Evolutionary conservation across 2,797 vertebrate species (phyloP).

Genomic region (Rachycentron canadum): DNA sequence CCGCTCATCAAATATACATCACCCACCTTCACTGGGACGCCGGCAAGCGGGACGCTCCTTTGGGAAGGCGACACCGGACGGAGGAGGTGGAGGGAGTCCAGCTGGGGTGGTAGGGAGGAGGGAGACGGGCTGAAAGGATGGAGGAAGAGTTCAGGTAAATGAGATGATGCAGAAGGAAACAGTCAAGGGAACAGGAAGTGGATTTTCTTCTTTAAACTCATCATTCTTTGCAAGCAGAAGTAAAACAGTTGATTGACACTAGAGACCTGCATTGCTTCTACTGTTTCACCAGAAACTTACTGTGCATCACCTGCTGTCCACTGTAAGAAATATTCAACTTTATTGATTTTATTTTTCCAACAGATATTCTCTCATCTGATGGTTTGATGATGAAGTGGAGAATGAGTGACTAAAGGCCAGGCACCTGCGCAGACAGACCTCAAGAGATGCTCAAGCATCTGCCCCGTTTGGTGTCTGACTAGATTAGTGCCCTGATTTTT

Average conservation of each 20-base stretch:
- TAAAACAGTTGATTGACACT: too few relatives aligned
- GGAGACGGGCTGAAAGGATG: background rate
- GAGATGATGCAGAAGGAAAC: background rate
- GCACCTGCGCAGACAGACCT: too few relatives aligned
- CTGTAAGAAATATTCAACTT: background rate
- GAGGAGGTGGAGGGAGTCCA: constrained; percentile 43
- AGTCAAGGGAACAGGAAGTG: background rate
- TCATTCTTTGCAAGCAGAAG: too few relatives aligned
- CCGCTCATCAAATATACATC: constrained; percentile 82
- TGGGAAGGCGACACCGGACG: constrained; percentile 53
- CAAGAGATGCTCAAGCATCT: too few relatives aligned
- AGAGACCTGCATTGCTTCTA: too few relatives aligned
- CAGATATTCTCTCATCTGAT: too few relatives aligned
- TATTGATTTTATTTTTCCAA: background rate
- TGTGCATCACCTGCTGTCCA: background rate
- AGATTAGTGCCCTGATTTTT: too few relatives aligned
- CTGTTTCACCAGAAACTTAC: background rate
- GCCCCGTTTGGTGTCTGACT: too few relatives aligned
- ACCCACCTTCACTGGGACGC: constrained; percentile 51
- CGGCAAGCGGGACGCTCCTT: constrained; percentile 51
- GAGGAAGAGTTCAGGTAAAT: background rate
- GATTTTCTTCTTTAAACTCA: background rate
- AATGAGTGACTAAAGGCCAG: too few relatives aligned
- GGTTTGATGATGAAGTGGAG: background rate
- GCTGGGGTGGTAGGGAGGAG: constrained; percentile 38